A percentile compares a stretch with the other conserved stretches of the same genome.
phyloP scores from a whole-genome alignment of 2,888 invertebrate species.

The Aelia acuminata region DNA sequence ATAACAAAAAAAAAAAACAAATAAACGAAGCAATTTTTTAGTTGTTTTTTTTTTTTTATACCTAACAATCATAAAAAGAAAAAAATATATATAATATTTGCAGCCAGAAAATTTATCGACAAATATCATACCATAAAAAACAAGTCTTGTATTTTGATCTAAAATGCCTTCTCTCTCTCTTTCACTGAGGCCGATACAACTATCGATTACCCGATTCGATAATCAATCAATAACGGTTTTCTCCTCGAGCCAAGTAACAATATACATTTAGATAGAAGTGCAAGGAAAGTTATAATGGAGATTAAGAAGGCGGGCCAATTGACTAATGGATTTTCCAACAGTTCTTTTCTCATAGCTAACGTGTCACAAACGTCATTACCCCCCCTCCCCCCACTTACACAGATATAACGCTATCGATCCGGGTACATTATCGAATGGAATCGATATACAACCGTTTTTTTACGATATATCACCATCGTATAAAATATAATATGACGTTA shows the following conservation, averaged over 20 bases:
- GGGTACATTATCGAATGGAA: not conserved
- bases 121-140: too few species aligned
- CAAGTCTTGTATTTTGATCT: too few species aligned
- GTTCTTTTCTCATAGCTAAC: not conserved
- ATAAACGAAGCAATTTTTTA: too few species aligned
- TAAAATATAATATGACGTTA: too few species aligned
- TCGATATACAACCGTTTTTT: too few species aligned
- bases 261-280: not conserved
- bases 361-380: not conserved
- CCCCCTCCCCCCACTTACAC: too few species aligned
- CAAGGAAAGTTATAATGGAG: not conserved
- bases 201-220: not conserved
- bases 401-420: not conserved
- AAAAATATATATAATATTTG: too few species aligned
- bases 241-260: not conserved
- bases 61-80: too few species aligned
- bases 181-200: not conserved
- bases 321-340: not conserved
- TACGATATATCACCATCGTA: too few species aligned
- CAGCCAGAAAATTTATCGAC: too few species aligned
- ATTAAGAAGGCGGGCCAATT: not conserved
- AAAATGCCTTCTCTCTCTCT: not conserved
- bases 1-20: too few species aligned
- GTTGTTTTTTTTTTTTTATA: too few species aligned
- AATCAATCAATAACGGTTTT: not conserved